These are phyloP conservation scores for Gambusia yucatana DNA, from an alignment of 2,797 vertebrate genomes.

Conservation along the genomic window DNA sequence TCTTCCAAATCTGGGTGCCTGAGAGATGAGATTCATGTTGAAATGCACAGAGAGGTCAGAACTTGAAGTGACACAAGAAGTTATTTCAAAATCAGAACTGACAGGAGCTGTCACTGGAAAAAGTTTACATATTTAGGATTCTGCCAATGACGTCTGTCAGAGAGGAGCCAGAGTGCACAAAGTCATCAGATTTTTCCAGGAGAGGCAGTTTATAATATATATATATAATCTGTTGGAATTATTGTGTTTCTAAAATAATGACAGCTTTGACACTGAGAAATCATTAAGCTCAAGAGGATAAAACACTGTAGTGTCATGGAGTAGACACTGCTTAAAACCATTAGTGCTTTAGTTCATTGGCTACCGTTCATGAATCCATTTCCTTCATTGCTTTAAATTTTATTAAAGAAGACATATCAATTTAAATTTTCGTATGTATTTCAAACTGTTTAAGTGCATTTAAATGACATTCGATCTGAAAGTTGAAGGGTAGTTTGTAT, in stretches of 20 bases:
- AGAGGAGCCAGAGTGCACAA: conserved; percentile 28
- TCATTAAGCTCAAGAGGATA: background rate
- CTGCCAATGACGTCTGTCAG: conserved; percentile 54
- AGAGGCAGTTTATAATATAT: conserved; percentile 13
- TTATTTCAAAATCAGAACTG: conserved; percentile 45
- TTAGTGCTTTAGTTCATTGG: background rate
- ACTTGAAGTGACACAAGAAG: conserved; percentile 46
- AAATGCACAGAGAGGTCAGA: conserved; percentile 31
- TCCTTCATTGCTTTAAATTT: background rate
- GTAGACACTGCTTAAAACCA: background rate
- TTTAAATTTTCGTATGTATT: background rate
- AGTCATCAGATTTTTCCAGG: conserved; percentile 21
- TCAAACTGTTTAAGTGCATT: background rate
- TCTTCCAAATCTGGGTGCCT: background rate
- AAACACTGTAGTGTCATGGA: background rate
- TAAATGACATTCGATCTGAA: background rate
- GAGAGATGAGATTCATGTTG: conserved; percentile 29
- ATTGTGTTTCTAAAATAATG: background rate
- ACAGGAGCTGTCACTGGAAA: conserved; percentile 58
- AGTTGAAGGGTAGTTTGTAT: background rate
- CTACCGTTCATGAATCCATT: background rate
- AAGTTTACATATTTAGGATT: conserved; percentile 33
- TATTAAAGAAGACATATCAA: background rate
- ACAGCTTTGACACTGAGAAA: background rate
- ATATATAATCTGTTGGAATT: conserved; percentile 10